Percentiles rank a stretch among this genome's conserved stretches.
Conservation (phyloP, 2,797 vertebrate species). For the Apogon talboti region DNA sequence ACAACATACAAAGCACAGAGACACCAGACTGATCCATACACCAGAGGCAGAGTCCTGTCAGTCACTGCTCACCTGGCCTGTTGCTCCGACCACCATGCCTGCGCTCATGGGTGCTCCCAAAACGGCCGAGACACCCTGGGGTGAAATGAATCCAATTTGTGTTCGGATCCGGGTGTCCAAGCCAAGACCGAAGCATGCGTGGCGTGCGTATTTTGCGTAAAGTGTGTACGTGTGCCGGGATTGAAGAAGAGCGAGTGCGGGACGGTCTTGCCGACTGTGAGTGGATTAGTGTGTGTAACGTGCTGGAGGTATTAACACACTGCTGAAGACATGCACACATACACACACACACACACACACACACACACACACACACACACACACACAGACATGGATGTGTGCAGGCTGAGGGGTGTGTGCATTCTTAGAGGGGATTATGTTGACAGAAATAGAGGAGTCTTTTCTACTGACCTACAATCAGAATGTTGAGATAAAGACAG, state of each 20-base stretch:
- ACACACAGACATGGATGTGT: constrained; percentile 14
- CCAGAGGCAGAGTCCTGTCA: background rate
- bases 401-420: constrained; percentile 63
- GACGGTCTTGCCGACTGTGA: constrained; percentile 60
- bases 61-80: constrained; percentile 78
- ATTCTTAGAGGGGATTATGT: constrained; percentile 79
- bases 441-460: constrained; percentile 80
- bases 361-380: constrained; percentile 17
- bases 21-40: background rate
- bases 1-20: background rate
- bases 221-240: constrained; percentile 12
- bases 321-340: constrained; percentile 16
- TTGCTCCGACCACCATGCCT: constrained; percentile 75
- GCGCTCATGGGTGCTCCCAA: constrained; percentile 67
- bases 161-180: constrained; percentile 5
- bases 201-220: background rate
- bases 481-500: constrained; percentile 41
- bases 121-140: constrained; percentile 21
- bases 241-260: constrained; percentile 21
- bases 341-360: constrained; percentile 30
- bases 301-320: constrained; percentile 81
- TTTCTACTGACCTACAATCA: constrained; percentile 82
- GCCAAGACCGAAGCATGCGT: constrained; percentile 19
- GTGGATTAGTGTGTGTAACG: constrained; percentile 79
- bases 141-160: constrained; percentile 50